Conservation (phyloP, 2,888 invertebrate species). For the Amblyjoppa fuscipennis region DNA sequence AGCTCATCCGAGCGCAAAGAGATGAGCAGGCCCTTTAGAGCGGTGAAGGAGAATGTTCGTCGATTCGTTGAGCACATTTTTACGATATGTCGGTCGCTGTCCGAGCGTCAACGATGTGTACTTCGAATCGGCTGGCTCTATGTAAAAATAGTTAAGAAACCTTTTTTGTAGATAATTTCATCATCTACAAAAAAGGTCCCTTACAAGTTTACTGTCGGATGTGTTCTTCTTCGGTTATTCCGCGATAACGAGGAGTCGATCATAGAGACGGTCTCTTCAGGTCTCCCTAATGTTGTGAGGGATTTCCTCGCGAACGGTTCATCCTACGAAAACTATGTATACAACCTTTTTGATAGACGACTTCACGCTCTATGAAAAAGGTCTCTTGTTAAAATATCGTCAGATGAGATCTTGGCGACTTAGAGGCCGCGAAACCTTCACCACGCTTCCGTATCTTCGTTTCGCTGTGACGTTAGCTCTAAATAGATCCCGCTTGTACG, state of each 20-base stretch:
- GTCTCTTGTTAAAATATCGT: background rate
- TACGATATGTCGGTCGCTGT: background rate
- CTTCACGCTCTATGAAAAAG: background rate
- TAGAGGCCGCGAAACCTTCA: background rate
- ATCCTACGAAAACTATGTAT: background rate
- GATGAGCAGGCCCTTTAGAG: background rate
- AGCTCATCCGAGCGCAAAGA: background rate
- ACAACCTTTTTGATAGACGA: background rate
- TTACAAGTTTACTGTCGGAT: background rate
- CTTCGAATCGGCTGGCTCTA: background rate
- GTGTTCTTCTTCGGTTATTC: background rate
- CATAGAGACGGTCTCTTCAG: background rate
- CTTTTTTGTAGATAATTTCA: background rate
- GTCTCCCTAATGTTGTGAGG: background rate
- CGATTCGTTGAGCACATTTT: background rate
- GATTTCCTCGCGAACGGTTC: background rate
- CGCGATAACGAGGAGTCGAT: background rate
- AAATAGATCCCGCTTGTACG: background rate
- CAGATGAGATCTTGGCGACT: background rate
- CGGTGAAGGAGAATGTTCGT: background rate
- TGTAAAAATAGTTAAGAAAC: background rate
- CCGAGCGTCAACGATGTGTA: background rate
- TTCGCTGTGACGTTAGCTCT: background rate
- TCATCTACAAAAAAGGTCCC: background rate
- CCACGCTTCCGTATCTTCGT: too few relatives aligned